Conservation (phyloP, 2,113 vertebrate genomes). For the Cygnus buccinator region DNA sequence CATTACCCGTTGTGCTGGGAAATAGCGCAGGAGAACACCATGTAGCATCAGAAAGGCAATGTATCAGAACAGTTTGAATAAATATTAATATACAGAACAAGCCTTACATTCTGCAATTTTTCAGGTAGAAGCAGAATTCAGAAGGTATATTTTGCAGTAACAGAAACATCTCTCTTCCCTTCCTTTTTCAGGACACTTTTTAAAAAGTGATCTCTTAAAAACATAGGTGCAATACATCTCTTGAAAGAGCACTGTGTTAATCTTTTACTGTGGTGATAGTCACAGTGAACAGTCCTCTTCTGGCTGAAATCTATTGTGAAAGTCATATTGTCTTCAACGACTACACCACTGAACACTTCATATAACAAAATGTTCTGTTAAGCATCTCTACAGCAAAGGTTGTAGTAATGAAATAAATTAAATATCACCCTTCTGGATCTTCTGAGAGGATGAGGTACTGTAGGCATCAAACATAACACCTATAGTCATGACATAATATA, state of each 20-base stretch:
- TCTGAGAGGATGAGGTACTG: neutral
- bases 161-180: neutral
- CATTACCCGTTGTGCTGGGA: conserved; percentile 73
- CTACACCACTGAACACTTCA: neutral
- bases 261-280: neutral
- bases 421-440: neutral
- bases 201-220: neutral
- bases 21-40: conserved; percentile 77
- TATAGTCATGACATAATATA: neutral
- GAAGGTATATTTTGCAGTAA: conserved; percentile 8
- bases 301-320: neutral
- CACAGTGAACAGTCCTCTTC: neutral
- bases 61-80: conserved; percentile 31
- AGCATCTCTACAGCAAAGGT: neutral
- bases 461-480: neutral
- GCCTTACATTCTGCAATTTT: conserved; percentile 30
- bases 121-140: conserved; percentile 48
- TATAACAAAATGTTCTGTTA: neutral
- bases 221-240: neutral
- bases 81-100: conserved; percentile 48
- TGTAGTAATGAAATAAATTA: neutral
- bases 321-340: conserved; percentile 16
- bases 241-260: neutral
- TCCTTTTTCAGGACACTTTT: neutral
- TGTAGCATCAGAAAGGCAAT: neutral